A percentile compares a stretch with the other conserved stretches of the same genome.
Conservation (phyloP, 1,140 invertebrate species). For the Lordiphosa stackelbergi region DNA sequence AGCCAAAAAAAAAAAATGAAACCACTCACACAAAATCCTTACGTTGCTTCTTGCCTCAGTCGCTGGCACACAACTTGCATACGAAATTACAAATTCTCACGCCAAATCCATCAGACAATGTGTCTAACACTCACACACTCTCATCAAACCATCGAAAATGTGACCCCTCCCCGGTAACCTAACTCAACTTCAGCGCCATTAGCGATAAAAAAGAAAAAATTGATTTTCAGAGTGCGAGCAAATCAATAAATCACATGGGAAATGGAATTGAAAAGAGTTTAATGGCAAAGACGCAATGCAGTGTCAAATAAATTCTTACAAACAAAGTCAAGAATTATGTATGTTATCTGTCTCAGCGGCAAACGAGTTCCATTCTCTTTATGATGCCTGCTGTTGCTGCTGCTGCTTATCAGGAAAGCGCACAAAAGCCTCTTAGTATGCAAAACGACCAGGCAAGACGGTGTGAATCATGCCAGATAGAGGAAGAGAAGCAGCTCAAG, state of each 20-base stretch:
- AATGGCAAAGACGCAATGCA: conserved; percentile 22
- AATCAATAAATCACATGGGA: conserved; percentile 70
- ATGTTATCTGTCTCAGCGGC: conserved; percentile 42
- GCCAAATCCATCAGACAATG: conserved; percentile 63
- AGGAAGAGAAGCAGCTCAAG: conserved; percentile 47
- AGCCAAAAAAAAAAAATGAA: conserved; percentile 21
- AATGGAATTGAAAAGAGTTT: conserved; percentile 41
- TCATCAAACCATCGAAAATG: conserved; percentile 41
- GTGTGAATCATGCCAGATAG: conserved; percentile 46
- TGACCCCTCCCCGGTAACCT: conserved; percentile 26
- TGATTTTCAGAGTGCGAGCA: conserved; percentile 44
- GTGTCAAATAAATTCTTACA: conserved; percentile 44
- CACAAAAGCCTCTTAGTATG: conserved; percentile 71
- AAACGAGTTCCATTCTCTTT: background rate
- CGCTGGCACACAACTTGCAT: conserved; percentile 56
- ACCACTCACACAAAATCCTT: conserved; percentile 19
- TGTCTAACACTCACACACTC: conserved; percentile 45
- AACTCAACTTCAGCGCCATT: conserved; percentile 56
- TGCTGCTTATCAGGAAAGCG: conserved; percentile 7
- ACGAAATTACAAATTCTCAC: conserved; percentile 71
- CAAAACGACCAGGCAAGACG: conserved; percentile 48
- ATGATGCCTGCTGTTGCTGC: no score
- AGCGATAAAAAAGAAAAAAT: conserved; percentile 50
- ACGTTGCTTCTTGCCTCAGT: conserved; percentile 11
- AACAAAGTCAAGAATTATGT: conserved; percentile 58